Base-by-base conservation (phyloP, 2,797 vertebrate genomes). In the Coregonus sp. region DNA sequence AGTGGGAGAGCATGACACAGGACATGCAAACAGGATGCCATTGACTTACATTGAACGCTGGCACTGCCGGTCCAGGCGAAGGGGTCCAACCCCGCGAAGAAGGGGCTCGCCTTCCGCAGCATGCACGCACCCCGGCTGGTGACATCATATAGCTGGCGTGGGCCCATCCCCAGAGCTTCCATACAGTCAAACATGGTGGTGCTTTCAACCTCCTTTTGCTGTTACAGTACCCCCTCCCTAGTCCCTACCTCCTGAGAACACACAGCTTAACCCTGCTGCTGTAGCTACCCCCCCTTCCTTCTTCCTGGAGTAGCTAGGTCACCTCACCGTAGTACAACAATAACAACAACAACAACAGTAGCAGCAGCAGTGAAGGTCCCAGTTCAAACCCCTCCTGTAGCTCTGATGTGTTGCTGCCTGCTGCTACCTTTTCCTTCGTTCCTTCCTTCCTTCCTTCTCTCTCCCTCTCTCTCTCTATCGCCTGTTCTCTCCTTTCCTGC, bases 81-180 rank as follows among this genome's bases (percentile, higher is more conserved):
- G 83, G 95, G 93, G 90, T 97, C 96, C 91, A 97, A 91, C 82
- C 95, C 95, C 2, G 95, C 89, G 59, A 97, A 98, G 90, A 96
- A 97, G 92, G 95, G 95, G 90, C 93, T 93, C 9, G 94, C 95
- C 91, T 96, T 96, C 86, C 96, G 95, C 87, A 97, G 95, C 92
- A 97, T 95, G 90, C 97, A 97, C 0, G 94, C 92, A 75, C 96
- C 96, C 18, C 95, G 95, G 89, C 96, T 95, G 82, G 95, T 96
- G 85, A 97, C 96, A 92, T 97, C 97, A 91, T 97, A 97, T 80
- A 98, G 95, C 87, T 96, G 96, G 83, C 95, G 95, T 86, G 96
- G 96, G 85, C 94, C 94, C 92, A 96, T 94, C 89, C 94, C 95
- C 92, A 96, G 94, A 69, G 96, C 93, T 91, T 97, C 97, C 96